phyloP scores from a whole-genome alignment of 92 coral and sea anemone species.

The Heteractis magnifica region DNA sequence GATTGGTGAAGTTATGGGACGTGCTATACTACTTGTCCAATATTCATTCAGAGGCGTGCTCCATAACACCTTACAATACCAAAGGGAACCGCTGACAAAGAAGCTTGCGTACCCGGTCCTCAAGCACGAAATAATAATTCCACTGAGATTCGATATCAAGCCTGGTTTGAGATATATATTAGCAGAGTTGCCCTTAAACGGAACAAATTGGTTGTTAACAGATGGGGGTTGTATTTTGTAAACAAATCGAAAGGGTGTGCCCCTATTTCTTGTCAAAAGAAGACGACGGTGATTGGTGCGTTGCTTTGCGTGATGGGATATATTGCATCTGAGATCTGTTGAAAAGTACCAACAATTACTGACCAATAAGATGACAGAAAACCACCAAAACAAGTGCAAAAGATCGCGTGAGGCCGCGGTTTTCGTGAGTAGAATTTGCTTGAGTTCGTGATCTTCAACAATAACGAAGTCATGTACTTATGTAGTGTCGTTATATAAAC shows the following conservation, averaged over 20 bases:
- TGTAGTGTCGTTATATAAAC: conserved; percentile 10
- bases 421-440: conserved; percentile 11
- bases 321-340: neutral
- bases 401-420: conserved; percentile 15
- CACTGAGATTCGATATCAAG: neutral
- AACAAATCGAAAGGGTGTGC: conserved; percentile 1
- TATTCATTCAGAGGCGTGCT: neutral
- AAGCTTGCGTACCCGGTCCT: neutral
- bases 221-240: neutral
- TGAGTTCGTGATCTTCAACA: conserved; percentile 21
- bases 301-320: conserved; percentile 19
- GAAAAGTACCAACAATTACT: neutral
- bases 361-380: conserved; percentile 20
- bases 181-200: neutral
- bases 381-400: conserved; percentile 15
- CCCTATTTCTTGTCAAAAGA: neutral
- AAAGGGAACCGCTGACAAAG: neutral
- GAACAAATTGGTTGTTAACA: neutral
- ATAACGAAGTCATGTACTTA: conserved; percentile 19
- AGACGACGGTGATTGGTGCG: conserved; percentile 2
- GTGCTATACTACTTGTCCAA: neutral
- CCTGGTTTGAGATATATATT: neutral
- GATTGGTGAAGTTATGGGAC: neutral
- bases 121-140: neutral
- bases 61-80: neutral